Evolutionary conservation across 37 sponge, comb jelly and placozoan species (phyloP), one percentile per base, ranked within the genome.

Genomic region (Diacarnus erythraeanus): DNA sequence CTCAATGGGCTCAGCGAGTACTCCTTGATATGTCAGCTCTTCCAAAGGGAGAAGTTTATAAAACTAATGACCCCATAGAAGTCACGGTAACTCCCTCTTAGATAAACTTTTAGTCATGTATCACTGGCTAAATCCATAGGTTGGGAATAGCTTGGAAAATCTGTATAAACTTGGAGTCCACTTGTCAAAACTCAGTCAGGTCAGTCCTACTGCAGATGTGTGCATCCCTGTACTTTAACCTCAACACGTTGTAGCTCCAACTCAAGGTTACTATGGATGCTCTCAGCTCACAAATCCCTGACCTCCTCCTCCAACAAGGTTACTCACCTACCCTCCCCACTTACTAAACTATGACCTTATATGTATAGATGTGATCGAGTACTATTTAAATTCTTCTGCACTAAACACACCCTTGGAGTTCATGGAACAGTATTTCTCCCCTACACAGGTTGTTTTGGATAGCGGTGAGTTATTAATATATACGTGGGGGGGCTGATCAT

Each of bases 221-320:
- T 9, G 26, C 9, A 80, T n/a, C 63, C 23, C 2, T 66, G 29
- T 22, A 2, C 22, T 25, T 20, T 56, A 12, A 54, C 0, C 0
- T 23, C 37, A 33, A 29, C 43, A 23, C 41, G n/a, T n/a, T 76
- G 0, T 67, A 92, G 88, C 76, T 64, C 61, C 81, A 84, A 47
- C 31, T 88, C 66, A 92, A 92, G 74, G 35, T 22, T 18, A 87
- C 77, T 1, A 59, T 92, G 77, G 93, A 92, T 69, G 60, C 61
- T 3, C 66, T 92, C 22, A 54, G 47, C 10, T 60, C 68, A 0
- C 84, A 84, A 73, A 60, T 86, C 10, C 80, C 78, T 18, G 57
- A 91, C 9, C 69, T 87, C 29, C 78, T 92, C 0, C 68, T 88
- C 3, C 81, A 84, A 65, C 93, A 92, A 88, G 93, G 93, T 81